Evolutionary conservation across 2,888 invertebrate species (phyloP), one percentile per base, ranked within the genome.

Genomic region (Plemyria rubiginata): DNA sequence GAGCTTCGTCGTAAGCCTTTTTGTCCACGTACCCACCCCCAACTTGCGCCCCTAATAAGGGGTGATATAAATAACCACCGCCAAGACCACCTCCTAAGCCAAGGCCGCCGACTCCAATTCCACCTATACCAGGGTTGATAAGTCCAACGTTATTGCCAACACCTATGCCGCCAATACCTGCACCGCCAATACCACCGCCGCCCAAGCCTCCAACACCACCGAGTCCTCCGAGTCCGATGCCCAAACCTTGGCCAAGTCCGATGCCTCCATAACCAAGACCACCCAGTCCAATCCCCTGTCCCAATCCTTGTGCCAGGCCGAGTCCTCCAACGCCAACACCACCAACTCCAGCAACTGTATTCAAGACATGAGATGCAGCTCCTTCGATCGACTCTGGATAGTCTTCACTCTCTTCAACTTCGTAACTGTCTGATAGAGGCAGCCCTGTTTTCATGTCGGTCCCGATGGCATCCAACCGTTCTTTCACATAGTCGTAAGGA

Each of bases 331-430:
- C 70, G 46, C 83, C 81, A 11, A 79, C 71, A 16, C 79, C 83
- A 46, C 82, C 85, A 54, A 82, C 82, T 68, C 87, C 86, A 50
- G 84, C 66, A 52, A 85, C 90, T 36, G 91, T 87, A 58, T 89
- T 90, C 46, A 90, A 67, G 66, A 91, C 81, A 29, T 78, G 70
- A 29, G 92, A 90, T 11, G 91, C 92, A n/a, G 91, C 90, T 76
- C 88, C 90, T 74, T 88, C 84, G 4, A 89, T 76, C 22, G 85
- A 78, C 63, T 92, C 92, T 12, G 94, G 94, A 74, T 94, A 94
- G 75, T 94, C 94, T 64, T 88, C 92, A 79, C 94, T 93, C 84
- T 94, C 94, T 79, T 94, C 93, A 43, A 94, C 93, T 83, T 94
- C 94, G 72, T 94, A 94, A 41, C 93, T 93, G 60, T 83, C 88